phyloP scores from a whole-genome alignment of 2,113 vertebrate species.

The Rhynchopsitta pachyrhyncha region DNA sequence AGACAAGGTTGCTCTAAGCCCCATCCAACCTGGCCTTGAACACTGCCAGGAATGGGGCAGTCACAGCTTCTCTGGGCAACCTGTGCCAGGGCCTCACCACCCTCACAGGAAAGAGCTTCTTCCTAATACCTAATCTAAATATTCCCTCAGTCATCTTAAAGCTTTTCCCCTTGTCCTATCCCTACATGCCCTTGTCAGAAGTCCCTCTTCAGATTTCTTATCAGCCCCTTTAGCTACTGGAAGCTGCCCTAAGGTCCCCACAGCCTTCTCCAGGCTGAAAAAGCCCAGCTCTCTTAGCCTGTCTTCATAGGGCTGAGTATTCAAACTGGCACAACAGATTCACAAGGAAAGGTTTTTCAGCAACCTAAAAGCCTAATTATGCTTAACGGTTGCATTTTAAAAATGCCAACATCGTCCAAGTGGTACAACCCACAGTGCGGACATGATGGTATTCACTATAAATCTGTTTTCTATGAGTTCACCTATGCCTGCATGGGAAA shows the following conservation, averaged over 20 bases:
- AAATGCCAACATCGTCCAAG: background rate
- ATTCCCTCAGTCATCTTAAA: background rate
- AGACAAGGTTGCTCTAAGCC: background rate
- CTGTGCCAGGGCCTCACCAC: background rate
- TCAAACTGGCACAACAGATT: background rate
- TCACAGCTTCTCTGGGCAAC: background rate
- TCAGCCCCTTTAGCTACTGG: background rate
- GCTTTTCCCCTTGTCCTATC: background rate
- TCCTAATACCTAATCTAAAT: background rate
- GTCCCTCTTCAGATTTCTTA: background rate
- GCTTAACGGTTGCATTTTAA: background rate
- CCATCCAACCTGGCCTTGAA: background rate
- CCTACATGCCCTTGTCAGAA: background rate
- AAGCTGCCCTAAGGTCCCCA: background rate
- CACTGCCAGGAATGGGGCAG: background rate
- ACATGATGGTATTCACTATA: background rate
- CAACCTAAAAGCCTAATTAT: background rate
- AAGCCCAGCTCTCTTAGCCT: background rate
- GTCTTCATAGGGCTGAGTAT: background rate
- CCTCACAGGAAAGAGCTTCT: background rate
- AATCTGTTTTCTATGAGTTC: background rate
- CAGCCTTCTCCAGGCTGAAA: background rate
- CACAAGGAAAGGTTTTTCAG: background rate
- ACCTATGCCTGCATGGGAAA: background rate
- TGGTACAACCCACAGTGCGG: fast-evolving